phyloP scores from a whole-genome alignment of 92 coral and sea anemone genomes.

The Blastomussa wellsi region DNA sequence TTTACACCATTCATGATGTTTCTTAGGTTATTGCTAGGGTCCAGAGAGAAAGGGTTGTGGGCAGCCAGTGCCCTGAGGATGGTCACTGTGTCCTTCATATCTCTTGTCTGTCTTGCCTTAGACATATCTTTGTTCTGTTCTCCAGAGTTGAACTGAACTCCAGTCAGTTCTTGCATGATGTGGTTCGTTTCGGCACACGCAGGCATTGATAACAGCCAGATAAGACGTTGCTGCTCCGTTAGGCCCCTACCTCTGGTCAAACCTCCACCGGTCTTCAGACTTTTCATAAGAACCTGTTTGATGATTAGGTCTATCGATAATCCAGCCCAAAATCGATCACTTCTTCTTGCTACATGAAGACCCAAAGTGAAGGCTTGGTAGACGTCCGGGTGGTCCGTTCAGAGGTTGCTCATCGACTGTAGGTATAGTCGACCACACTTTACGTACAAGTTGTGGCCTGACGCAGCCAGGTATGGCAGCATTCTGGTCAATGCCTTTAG shows the following conservation, averaged over 20 bases:
- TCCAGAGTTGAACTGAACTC: slow-evolving; percentile 40
- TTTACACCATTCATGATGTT: slow-evolving; percentile 45
- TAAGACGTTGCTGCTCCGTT: slow-evolving; percentile 40
- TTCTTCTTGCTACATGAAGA: slow-evolving; percentile 45
- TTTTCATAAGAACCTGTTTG: slow-evolving; percentile 61
- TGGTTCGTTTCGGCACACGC: slow-evolving; percentile 54
- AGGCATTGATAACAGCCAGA: slow-evolving; percentile 46
- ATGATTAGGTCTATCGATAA: slow-evolving; percentile 57
- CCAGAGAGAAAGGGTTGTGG: slow-evolving; percentile 23
- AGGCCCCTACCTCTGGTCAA: slow-evolving; percentile 47
- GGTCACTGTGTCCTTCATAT: slow-evolving; percentile 42
- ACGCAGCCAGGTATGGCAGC: slow-evolving; percentile 41
- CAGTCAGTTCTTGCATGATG: slow-evolving; percentile 60
- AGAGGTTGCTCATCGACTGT: slow-evolving; percentile 45
- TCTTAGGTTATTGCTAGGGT: slow-evolving; percentile 4
- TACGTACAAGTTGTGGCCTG: slow-evolving; percentile 39
- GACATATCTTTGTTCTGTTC: slow-evolving; percentile 50
- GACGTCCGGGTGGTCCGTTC: slow-evolving; percentile 29
- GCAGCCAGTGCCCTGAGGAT: slow-evolving; percentile 10
- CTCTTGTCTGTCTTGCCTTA: slow-evolving; percentile 37
- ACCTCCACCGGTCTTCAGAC: slow-evolving; percentile 51
- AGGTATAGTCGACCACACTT: slow-evolving; percentile 43
- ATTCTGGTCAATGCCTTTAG: slow-evolving; percentile 25
- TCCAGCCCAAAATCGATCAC: slow-evolving; percentile 59
- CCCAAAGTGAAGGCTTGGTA: slow-evolving; percentile 27